Percentiles rank a stretch among this genome's conserved stretches.
Evolutionary conservation across 2,888 invertebrate genomes (phyloP).

Genomic region (Autographa gamma): DNA sequence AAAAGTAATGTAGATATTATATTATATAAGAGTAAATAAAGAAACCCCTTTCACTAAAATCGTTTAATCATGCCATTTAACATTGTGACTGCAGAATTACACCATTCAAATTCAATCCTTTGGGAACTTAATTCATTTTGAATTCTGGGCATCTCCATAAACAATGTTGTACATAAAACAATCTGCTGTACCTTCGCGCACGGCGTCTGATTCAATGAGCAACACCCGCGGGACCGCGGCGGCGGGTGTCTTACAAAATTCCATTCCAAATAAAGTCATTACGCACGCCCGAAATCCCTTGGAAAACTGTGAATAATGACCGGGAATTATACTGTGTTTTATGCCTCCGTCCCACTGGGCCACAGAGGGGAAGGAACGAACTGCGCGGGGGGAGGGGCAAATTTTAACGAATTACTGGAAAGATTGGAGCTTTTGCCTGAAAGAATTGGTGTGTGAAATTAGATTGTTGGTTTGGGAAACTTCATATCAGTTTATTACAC

Average conservation of each 20-base stretch:
- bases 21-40: no score
- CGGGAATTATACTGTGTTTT: slow-evolving; percentile 80
- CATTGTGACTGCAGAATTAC: neutral
- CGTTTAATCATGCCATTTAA: neutral
- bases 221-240: slow-evolving; percentile 36
- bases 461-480: slow-evolving; percentile 69
- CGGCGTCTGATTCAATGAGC: slow-evolving; percentile 55
- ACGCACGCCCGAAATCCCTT: slow-evolving; percentile 70
- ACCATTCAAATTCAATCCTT: neutral
- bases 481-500: slow-evolving; percentile 60
- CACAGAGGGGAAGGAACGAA: slow-evolving; percentile 20
- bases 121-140: slow-evolving; percentile 2
- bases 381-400: slow-evolving; percentile 56
- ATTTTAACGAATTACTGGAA: slow-evolving; percentile 77
- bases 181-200: slow-evolving; percentile 24
- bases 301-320: slow-evolving; percentile 80
- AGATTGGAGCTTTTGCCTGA: slow-evolving; percentile 71
- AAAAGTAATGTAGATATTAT: no score
- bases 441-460: slow-evolving; percentile 80
- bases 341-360: slow-evolving; percentile 63
- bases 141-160: slow-evolving; percentile 26
- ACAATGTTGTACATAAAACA: slow-evolving; percentile 12
- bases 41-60: neutral
- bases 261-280: slow-evolving; percentile 78
- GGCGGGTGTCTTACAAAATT: slow-evolving; percentile 69